Evolutionary conservation across 2,797 vertebrate species (phyloP).

Genomic region (Nyctibius grandis): DNA sequence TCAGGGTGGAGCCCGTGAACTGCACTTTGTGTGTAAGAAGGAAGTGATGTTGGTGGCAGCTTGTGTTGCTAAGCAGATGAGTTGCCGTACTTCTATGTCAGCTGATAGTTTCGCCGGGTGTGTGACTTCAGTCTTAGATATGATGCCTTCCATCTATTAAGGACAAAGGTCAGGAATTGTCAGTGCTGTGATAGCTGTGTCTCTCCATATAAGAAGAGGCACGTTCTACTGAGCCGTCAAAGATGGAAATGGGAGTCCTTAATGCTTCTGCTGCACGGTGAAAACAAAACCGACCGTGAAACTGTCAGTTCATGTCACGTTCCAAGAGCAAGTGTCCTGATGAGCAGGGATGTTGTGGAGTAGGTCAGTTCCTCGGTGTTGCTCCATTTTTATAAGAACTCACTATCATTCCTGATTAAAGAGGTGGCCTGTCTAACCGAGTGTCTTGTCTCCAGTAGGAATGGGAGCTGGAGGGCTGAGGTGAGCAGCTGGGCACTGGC

Average conservation of each 20-base stretch:
- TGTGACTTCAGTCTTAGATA: slow-evolving; percentile 45
- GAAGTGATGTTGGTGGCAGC: slow-evolving; percentile 45
- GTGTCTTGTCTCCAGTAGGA: background rate
- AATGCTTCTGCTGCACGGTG: background rate
- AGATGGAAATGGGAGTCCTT: background rate
- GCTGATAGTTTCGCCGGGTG: background rate
- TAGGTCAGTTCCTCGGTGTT: background rate
- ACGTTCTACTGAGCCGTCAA: background rate
- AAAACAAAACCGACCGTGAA: background rate
- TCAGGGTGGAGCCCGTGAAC: slow-evolving; percentile 18
- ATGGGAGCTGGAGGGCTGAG: background rate
- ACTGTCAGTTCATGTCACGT: background rate
- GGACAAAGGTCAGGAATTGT: slow-evolving; percentile 49
- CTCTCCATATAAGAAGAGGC: background rate
- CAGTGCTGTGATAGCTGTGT: background rate
- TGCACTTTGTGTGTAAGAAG: slow-evolving; percentile 18
- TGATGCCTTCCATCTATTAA: background rate
- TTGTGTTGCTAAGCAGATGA: slow-evolving; percentile 40
- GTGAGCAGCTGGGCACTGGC: background rate
- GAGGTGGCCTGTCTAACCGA: background rate
- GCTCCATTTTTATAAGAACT: background rate
- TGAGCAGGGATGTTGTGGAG: background rate
- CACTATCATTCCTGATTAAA: background rate
- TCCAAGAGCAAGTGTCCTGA: background rate
- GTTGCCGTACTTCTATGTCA: slow-evolving; percentile 4